Conservation (phyloP, 2,888 invertebrate genomes). For the Ichneumon xanthorius region DNA sequence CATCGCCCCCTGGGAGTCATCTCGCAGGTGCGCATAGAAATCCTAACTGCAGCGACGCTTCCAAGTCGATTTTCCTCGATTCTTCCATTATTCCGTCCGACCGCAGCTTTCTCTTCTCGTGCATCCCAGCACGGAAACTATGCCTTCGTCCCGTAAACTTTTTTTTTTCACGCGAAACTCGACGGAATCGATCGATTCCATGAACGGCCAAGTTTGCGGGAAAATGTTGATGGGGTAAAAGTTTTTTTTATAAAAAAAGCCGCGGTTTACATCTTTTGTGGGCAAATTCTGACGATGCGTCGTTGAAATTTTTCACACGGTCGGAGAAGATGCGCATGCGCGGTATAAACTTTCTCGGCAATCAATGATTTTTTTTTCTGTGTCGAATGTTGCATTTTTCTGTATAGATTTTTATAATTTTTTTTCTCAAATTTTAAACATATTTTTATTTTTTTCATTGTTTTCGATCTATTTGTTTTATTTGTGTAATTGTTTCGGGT, state of each 20-base stretch:
- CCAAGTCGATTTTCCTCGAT: not conserved
- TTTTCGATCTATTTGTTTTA: not conserved
- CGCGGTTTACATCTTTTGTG: not conserved
- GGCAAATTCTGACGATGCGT: not conserved
- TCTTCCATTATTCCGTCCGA: conserved; percentile 46
- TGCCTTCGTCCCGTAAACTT: conserved; percentile 5
- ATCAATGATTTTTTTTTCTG: too few relatives aligned
- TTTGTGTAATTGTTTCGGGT: not conserved
- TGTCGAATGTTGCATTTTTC: too few relatives aligned
- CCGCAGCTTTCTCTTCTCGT: conserved; percentile 59
- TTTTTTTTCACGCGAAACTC: conserved; percentile 37
- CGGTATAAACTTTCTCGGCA: too few relatives aligned
- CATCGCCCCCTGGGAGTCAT: not conserved
- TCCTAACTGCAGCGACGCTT: not conserved
- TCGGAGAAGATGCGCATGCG: too few relatives aligned
- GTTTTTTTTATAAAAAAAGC: not conserved
- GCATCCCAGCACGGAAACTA: conserved; percentile 32
- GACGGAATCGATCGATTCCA: not conserved
- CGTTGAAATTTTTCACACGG: too few relatives aligned
- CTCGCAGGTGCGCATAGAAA: conserved; percentile 33
- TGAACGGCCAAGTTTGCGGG: not conserved
- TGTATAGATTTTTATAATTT: too few relatives aligned
- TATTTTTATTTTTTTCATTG: too few relatives aligned
- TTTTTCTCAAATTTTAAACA: too few relatives aligned
- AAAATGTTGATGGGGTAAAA: not conserved